Evolutionary conservation across 2,113 vertebrate species (phyloP), one percentile per base, ranked within the genome.

Genomic region (Girardinichthys multiradiatus): DNA sequence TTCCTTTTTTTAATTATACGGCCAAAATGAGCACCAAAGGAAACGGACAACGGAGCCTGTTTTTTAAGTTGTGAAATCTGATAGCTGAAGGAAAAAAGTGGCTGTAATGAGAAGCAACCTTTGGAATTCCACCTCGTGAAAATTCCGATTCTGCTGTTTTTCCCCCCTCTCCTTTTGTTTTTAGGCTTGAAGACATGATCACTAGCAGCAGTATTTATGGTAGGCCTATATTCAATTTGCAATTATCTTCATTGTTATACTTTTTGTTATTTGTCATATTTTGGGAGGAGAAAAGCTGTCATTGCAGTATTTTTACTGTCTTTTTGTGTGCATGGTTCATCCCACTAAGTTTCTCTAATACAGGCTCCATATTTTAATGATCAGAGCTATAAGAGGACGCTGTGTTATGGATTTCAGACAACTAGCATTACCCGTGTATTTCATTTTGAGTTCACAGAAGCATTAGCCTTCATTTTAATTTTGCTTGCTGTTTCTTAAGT

Each of bases 191-290:
- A 97, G 97, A 97, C 96, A 99, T 99, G 98, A 98, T 99, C 97
- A 97, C 97, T 96, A 98, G 97, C 97, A 96, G 94, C 96, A 96
- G 95, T 97, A 95, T 99, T 95, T 97, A 98, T 98, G 98, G 97
- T 99, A 72, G 70, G 70, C 60, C 60, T 61, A 98, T 87, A 97
- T 97, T 92, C 91, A 92, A 95, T 96, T 96, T 95, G 90, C 86
- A 89, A 94, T 96, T 94, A 95, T 94, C 94, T 94, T 93, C 90
- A 90, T 81, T 62, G 10, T 54, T 77, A 14, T 62, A 11, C 42
- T 31, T 28, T 71, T 76, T 68, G 26, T 3, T 75, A 69, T 81
- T 70, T 84, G 60, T 82, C 59, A 29, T 69, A 29, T 83, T 82
- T 85, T 37, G 48, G 29, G 29, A 12, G 42, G 14, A 19, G 15